Evolutionary conservation across 1,140 invertebrate genomes (phyloP).

Genomic region (Drosophila quadrilineata): DNA sequence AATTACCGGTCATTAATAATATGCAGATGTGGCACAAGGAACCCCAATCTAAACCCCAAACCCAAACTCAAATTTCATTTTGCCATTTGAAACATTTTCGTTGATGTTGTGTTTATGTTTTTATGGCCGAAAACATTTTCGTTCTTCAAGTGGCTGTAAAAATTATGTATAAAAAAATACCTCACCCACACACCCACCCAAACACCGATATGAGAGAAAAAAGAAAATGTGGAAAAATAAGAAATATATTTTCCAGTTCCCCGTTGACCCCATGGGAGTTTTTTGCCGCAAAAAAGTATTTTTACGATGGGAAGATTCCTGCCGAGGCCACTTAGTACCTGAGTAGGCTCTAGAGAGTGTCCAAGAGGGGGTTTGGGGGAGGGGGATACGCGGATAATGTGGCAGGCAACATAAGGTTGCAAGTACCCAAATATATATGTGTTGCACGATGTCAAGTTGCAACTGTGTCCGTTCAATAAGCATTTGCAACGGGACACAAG

Average conservation of each 20-base stretch:
- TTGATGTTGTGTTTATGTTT: conserved; percentile 68
- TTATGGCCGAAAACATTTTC: conserved; percentile 70
- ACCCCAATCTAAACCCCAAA: background rate
- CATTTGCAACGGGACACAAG: conserved; percentile 8
- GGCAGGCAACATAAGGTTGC: background rate
- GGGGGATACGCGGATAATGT: background rate
- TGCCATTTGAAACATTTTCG: conserved; percentile 49
- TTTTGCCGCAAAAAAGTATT: conserved; percentile 42
- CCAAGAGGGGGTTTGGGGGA: background rate
- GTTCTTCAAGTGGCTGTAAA: conserved; percentile 63
- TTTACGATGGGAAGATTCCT: conserved; percentile 56
- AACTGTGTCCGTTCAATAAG: conserved; percentile 10
- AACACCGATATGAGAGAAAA: no score
- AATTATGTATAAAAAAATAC: conserved; percentile 43
- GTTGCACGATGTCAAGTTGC: conserved; percentile 10
- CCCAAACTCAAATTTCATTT: conserved; percentile 48
- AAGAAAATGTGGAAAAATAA: no score
- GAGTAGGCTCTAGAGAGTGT: conserved; percentile 30
- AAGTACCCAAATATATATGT: background rate
- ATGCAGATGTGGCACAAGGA: conserved; percentile 59
- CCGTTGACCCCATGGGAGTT: conserved; percentile 56
- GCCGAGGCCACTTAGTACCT: conserved; percentile 48
- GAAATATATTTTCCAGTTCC: conserved; percentile 35
- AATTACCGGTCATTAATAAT: conserved; percentile 79
- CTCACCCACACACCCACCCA: no score